phyloP scores from a whole-genome alignment of 1,140 invertebrate species.

The Polypedilum vanderplanki region DNA sequence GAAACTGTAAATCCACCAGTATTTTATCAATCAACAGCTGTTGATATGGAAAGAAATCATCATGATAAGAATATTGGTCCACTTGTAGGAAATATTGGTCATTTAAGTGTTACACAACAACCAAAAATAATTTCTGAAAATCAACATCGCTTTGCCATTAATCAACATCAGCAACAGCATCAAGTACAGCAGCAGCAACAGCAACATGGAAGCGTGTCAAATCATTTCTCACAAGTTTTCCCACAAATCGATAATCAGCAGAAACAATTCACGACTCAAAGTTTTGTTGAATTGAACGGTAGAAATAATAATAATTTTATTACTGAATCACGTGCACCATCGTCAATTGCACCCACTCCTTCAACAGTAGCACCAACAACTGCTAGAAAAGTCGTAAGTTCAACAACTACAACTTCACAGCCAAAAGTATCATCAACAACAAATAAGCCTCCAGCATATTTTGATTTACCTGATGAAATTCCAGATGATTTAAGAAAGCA shows the following conservation, averaged over 20 bases:
- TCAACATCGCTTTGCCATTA: conserved; percentile 12
- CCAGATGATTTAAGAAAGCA: conserved; percentile 77
- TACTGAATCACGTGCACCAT: background rate
- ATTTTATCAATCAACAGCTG: background rate
- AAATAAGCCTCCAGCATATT: conserved; percentile 45
- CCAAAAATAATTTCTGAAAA: background rate
- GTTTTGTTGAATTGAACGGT: background rate
- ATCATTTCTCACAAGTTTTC: conserved; percentile 38
- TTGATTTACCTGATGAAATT: conserved; percentile 74
- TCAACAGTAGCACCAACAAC: conserved; percentile 32
- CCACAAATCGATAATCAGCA: conserved; percentile 39
- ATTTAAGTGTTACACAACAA: conserved; percentile 5
- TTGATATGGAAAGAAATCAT: background rate
- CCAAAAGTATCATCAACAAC: conserved; percentile 47
- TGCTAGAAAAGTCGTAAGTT: background rate
- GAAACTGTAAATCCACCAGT: conserved; percentile 41
- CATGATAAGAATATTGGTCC: background rate
- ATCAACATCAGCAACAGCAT: background rate
- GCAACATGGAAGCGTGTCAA: conserved; percentile 33
- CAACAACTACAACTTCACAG: conserved; percentile 33
- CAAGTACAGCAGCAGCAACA: background rate
- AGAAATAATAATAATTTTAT: conserved; percentile 17
- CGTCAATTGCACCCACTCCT: conserved; percentile 33
- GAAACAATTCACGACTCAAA: conserved; percentile 33
- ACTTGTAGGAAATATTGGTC: background rate